Evolutionary conservation across 2,888 invertebrate genomes (phyloP), one percentile per base, ranked within the genome.

Genomic region (Punctoribates punctum): DNA sequence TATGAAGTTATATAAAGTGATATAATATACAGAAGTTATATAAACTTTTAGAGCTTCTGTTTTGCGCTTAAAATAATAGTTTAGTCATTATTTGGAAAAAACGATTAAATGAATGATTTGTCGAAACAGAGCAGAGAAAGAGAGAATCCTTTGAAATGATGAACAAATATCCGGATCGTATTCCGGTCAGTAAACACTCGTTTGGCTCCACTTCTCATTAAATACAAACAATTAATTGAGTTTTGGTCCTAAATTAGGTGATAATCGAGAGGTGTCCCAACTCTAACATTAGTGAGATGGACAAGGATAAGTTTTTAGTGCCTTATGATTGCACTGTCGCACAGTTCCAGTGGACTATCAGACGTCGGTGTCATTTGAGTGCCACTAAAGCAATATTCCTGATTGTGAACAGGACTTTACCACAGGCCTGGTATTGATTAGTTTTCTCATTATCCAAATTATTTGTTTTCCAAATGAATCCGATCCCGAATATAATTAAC

Each of bases 331-430:
- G 85, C 73, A 83, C 85, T 74, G 85, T 85, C 20, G 85, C 85
- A 29, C 85, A 85, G 80, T 85, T 85, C 76, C 85, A 85, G 84
- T 85, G 85, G 85, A 85, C 85, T 60, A 84, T 85, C 34, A 81
- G 85, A n/a, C 84, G 84, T 79, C 80, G 85, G 75, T 84, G 85
- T 54, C 83, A 84, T 77, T 79, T 85, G n/a, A 82, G 83, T 5
- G 82, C 85, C 42, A 85, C 85, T 77, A 84, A 85, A 78, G 84
- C 85, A 17, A 84, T 85, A 42, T 85, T 85, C 79, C 80, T 85
- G 27, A 85, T 85, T 81, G 84, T 85, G 15, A 84, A 83, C 17
- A 84, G 84, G 81, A 82, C 84, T 34, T 79, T 85, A 29, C 85
- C 85, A 13, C 84, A 84, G 80, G 83, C 85, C 42, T 85, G 85